phyloP scores from a whole-genome alignment of 2,888 invertebrate genomes.

The Napeogenes sylphis region DNA sequence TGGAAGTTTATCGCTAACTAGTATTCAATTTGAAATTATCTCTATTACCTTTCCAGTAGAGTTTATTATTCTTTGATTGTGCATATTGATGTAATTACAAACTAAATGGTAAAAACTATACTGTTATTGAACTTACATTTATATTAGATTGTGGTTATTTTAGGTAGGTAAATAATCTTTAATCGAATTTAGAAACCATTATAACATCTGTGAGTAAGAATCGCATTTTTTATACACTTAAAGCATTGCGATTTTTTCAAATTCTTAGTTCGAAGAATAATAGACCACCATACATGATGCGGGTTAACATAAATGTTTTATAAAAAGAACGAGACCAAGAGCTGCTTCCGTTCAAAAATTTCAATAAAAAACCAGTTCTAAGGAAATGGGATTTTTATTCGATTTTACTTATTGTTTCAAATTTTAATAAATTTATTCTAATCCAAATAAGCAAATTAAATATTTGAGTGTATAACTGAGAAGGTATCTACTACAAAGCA shows the following conservation, averaged over 20 bases:
- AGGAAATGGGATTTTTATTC: not conserved
- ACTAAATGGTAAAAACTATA: conserved; percentile 27
- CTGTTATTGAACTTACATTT: not conserved
- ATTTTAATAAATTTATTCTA: too few relatives aligned
- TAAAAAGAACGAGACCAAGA: not conserved
- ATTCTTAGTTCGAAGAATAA: conserved; percentile 1
- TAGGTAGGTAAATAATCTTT: too few relatives aligned
- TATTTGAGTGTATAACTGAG: too few relatives aligned
- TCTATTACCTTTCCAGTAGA: not conserved
- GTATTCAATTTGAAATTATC: not conserved
- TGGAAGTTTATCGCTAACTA: conserved; percentile 28
- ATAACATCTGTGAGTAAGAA: too few relatives aligned
- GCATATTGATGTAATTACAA: conserved; percentile 22
- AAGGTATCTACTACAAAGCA: too few relatives aligned
- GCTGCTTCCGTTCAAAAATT: not conserved
- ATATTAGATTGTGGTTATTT: too few relatives aligned
- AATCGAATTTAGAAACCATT: too few relatives aligned
- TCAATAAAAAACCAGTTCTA: too few relatives aligned
- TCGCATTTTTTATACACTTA: not conserved
- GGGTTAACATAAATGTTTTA: conserved; percentile 1
- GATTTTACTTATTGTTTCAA: not conserved
- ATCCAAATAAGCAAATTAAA: too few relatives aligned
- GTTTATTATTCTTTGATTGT: not conserved
- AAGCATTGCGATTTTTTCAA: not conserved
- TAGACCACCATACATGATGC: conserved; percentile 2